Conservation (phyloP, 2,113 vertebrate species). For the Agapornis roseicollis region DNA sequence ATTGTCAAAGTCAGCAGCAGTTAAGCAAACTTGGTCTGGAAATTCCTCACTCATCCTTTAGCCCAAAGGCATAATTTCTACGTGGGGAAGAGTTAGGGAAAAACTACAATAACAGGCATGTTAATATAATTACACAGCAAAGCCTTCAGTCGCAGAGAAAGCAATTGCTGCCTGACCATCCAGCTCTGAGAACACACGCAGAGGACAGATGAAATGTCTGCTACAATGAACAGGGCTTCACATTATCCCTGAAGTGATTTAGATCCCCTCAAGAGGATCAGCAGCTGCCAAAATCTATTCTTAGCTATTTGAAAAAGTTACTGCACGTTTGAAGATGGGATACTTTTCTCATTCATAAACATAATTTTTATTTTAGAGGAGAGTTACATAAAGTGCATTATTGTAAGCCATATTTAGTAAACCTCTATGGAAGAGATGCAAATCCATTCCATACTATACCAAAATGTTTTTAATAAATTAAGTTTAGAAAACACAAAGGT, state of each 20-base stretch:
- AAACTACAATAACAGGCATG: neutral
- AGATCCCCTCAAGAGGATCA: neutral
- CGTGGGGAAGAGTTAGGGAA: neutral
- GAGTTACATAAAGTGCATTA: neutral
- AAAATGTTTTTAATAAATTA: neutral
- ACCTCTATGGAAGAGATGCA: neutral
- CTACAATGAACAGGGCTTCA: neutral
- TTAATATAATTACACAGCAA: conserved; percentile 40
- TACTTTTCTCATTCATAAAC: neutral
- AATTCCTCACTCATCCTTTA: conserved; percentile 8
- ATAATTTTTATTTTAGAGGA: neutral
- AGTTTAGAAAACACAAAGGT: neutral
- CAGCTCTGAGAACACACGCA: neutral
- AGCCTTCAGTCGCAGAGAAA: neutral
- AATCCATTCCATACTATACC: neutral
- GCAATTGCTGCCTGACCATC: neutral
- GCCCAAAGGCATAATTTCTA: neutral
- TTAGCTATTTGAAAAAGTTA: conserved; percentile 11
- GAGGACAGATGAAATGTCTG: neutral
- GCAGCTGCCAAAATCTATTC: conserved; percentile 40
- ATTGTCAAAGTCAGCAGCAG: neutral
- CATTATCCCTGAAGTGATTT: neutral
- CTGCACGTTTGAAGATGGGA: neutral
- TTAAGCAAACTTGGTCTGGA: neutral
- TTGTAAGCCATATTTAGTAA: neutral